Conservation (phyloP, 1,140 invertebrate species). For the Megathymus violae region DNA sequence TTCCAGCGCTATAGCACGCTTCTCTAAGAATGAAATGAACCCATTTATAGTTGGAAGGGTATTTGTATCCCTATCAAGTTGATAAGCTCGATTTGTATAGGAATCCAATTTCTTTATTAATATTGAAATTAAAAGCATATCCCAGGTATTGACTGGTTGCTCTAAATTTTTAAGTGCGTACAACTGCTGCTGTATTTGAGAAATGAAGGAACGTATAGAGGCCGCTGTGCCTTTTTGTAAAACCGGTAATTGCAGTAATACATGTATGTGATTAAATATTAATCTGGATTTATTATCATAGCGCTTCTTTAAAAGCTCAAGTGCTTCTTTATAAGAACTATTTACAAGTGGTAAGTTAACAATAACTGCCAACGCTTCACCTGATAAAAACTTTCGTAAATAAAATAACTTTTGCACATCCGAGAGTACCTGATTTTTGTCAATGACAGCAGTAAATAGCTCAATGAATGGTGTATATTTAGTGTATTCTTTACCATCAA, state of each 20-base stretch:
- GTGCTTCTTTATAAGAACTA: conserved; percentile 1
- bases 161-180: conserved; percentile 45
- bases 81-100: conserved; percentile 32
- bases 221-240: neutral
- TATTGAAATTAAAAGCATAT: conserved; percentile 39
- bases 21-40: conserved; percentile 39
- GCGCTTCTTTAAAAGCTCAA: conserved; percentile 2
- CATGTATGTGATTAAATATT: no score
- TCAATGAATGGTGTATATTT: conserved; percentile 7
- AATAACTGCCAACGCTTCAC: conserved; percentile 3
- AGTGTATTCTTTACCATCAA: conserved; percentile 5
- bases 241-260: no score
- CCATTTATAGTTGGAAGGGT: conserved; percentile 34
- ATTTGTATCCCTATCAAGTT: conserved; percentile 35
- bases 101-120: neutral
- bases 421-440: conserved; percentile 1
- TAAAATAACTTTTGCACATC: conserved; percentile 26
- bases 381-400: conserved; percentile 4
- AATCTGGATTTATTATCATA: neutral
- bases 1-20: conserved; percentile 40
- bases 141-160: conserved; percentile 38
- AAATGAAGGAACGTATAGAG: conserved; percentile 40
- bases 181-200: conserved; percentile 40
- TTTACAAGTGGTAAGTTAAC: conserved; percentile 1
- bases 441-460: conserved; percentile 8